phyloP scores from a whole-genome alignment of 2,797 vertebrate genomes.

The Benthosema pterotum region DNA sequence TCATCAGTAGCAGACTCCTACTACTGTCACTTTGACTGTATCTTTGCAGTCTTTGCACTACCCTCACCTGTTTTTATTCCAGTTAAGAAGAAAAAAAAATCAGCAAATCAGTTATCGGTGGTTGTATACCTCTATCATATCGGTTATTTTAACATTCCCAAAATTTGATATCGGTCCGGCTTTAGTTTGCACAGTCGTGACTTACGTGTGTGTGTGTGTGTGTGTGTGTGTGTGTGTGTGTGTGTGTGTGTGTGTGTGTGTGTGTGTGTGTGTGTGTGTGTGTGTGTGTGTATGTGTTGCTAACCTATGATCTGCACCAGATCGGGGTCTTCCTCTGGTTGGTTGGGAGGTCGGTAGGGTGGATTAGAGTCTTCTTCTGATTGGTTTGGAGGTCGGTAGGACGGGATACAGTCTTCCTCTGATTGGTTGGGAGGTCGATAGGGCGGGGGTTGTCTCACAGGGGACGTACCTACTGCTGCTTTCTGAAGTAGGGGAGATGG shows the following conservation, averaged over 20 bases:
- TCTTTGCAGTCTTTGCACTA: no score
- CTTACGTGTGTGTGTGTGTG: neutral
- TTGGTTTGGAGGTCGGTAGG: constrained; percentile 64
- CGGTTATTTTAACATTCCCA: no score
- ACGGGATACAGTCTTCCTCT: constrained; percentile 48
- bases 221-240: neutral
- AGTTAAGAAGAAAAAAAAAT: no score
- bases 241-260: neutral
- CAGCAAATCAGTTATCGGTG: no score
- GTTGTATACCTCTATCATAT: no score
- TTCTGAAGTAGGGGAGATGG: constrained; percentile 17
- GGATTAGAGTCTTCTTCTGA: no score
- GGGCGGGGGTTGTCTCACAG: constrained; percentile 59
- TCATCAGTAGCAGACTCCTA: no score
- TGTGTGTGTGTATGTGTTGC: constrained; percentile 11
- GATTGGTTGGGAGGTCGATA: constrained; percentile 64
- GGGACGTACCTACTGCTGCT: constrained; percentile 24
- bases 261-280: neutral
- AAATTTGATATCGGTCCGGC: no score
- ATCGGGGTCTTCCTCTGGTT: constrained; percentile 44
- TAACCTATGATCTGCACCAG: constrained; percentile 57
- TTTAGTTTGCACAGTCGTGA: no score
- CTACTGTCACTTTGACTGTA: no score
- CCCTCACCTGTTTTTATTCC: no score
- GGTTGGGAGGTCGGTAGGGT: constrained; percentile 56